These are phyloP conservation scores for Bombus haemorrhoidalis DNA, from an alignment of 1,140 invertebrate genomes.

Conservation along the genomic window DNA sequence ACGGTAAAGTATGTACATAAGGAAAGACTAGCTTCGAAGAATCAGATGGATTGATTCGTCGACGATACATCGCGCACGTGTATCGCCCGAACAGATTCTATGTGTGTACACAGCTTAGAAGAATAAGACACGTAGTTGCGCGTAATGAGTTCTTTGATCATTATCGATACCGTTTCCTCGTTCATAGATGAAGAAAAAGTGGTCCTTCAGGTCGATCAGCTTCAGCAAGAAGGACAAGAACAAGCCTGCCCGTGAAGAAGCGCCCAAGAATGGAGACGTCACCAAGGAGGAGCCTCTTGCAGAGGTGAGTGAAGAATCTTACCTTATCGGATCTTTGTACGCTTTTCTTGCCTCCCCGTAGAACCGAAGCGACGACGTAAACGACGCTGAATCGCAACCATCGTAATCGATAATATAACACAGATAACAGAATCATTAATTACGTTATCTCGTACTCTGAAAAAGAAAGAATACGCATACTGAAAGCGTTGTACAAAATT, in stretches of 20 bases:
- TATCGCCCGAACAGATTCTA: not conserved
- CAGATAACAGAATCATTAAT: not conserved
- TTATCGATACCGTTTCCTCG: constrained; percentile 51
- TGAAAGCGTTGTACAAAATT: not conserved
- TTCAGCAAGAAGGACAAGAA: constrained; percentile 93
- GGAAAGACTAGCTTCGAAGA: not conserved
- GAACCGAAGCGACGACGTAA: not conserved
- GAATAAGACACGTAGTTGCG: constrained; percentile 18
- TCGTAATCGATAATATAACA: not conserved
- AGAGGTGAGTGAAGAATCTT: constrained; percentile 77
- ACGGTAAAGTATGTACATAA: not conserved
- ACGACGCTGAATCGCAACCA: not conserved
- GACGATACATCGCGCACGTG: not conserved
- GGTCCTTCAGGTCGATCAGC: constrained; percentile 92
- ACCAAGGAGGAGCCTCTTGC: constrained; percentile 80
- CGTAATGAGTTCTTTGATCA: constrained; percentile 45
- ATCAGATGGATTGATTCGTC: not conserved
- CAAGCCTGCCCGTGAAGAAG: constrained; percentile 85
- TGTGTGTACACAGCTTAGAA: not conserved
- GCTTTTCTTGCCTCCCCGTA: not conserved
- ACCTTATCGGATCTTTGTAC: not conserved
- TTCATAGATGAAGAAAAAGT: constrained; percentile 90
- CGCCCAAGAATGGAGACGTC: constrained; percentile 81
- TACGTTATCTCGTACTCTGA: not conserved
- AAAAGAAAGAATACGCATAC: too few relatives aligned